Evolutionary conservation across 1,140 invertebrate genomes (phyloP).

Genomic region (Ips typographus): DNA sequence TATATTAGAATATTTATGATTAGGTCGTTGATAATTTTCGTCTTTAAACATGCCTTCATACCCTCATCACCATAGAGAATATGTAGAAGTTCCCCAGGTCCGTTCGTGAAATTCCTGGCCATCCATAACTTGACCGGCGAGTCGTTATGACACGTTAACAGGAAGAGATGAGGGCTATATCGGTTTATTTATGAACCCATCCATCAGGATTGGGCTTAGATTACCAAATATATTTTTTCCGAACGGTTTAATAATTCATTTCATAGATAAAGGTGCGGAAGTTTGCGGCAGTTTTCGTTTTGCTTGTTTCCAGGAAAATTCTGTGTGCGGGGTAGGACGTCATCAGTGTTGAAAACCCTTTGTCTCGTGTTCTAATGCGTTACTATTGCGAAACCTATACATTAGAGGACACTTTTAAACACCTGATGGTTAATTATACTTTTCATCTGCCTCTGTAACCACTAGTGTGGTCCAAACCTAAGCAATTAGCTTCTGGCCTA

Average conservation of each 20-base stretch:
- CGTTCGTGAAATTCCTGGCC: constrained; percentile 12
- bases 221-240: constrained; percentile 38
- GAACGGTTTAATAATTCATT: constrained; percentile 38
- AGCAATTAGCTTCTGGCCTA: too few relatives aligned
- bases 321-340: too few relatives aligned
- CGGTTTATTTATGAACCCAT: constrained; percentile 39
- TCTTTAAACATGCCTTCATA: background rate
- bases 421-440: too few relatives aligned
- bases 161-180: constrained; percentile 31
- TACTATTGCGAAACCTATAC: too few relatives aligned
- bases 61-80: constrained; percentile 4
- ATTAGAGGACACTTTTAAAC: too few relatives aligned
- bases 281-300: too few relatives aligned
- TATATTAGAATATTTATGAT: too few relatives aligned
- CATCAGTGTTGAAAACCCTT: too few relatives aligned
- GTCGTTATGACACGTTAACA: constrained; percentile 20
- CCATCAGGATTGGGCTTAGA: constrained; percentile 38
- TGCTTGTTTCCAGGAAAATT: too few relatives aligned
- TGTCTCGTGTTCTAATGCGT: too few relatives aligned
- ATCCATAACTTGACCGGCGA: constrained; percentile 24
- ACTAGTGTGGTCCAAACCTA: too few relatives aligned
- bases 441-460: too few relatives aligned
- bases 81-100: background rate
- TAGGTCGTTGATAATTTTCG: background rate
- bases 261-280: background rate